Evolutionary conservation across 2,113 vertebrate species (phyloP).

Genomic region (Amblyornis subalaris): DNA sequence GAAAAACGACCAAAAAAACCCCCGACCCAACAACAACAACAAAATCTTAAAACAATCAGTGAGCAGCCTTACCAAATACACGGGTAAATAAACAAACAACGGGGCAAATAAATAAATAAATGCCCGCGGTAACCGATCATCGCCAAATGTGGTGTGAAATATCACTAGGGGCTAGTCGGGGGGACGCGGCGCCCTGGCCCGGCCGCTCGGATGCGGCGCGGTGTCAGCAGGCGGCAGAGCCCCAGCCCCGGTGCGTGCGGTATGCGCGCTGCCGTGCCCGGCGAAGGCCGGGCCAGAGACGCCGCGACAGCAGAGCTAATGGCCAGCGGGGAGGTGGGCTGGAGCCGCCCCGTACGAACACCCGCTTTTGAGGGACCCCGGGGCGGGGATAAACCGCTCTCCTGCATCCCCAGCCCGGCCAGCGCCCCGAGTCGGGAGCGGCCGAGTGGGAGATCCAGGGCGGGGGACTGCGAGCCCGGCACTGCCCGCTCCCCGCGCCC

Average conservation of each 20-base stretch:
- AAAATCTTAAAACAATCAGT: neutral
- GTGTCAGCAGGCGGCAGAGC: neutral
- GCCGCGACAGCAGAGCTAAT: neutral
- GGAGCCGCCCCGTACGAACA: neutral
- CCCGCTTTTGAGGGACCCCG: neutral
- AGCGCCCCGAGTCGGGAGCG: neutral
- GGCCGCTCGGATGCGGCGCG: neutral
- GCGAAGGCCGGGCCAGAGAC: neutral
- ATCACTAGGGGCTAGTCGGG: neutral
- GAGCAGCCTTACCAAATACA: neutral
- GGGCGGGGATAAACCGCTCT: neutral
- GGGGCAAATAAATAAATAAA: neutral
- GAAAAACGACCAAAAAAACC: neutral
- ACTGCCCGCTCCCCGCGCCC: neutral
- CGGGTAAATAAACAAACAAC: neutral
- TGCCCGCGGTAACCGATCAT: neutral
- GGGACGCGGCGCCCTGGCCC: neutral
- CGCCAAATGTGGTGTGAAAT: neutral
- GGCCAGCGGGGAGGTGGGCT: neutral
- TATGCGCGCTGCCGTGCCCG: neutral
- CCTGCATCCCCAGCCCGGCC: neutral
- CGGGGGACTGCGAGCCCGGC: neutral
- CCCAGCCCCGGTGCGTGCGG: neutral
- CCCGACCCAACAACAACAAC: neutral
- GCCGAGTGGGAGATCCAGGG: neutral